phyloP scores from a whole-genome alignment of 2,797 vertebrate species.

The Epinephelus awoara region DNA sequence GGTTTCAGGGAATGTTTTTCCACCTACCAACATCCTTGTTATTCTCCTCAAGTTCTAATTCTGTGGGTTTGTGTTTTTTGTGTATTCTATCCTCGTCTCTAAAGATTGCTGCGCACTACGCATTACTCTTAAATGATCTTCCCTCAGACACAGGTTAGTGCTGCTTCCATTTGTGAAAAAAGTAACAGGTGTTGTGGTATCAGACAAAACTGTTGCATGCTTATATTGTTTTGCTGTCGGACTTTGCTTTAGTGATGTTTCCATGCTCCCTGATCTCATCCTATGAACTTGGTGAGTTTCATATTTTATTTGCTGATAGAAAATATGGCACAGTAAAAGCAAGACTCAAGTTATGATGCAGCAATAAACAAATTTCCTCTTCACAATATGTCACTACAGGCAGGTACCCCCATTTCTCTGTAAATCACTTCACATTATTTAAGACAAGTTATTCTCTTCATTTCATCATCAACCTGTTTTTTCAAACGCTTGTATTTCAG shows the following conservation, averaged over 20 bases:
- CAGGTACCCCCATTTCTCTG: neutral
- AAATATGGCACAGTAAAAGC: no score
- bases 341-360: neutral
- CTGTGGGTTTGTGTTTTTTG: neutral
- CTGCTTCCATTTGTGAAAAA: neutral
- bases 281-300: no score
- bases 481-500: constrained; percentile 8
- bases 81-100: neutral
- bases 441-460: neutral
- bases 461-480: constrained; percentile 2
- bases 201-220: neutral
- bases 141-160: neutral
- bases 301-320: no score
- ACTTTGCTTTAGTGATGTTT: no score
- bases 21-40: neutral
- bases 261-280: no score
- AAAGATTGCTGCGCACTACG: neutral
- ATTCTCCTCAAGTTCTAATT: neutral
- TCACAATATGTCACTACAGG: neutral
- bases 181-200: neutral
- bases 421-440: neutral
- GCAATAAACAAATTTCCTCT: neutral
- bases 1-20: neutral
- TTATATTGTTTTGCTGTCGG: no score
- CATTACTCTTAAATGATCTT: neutral